These are phyloP conservation scores for Mythimna pallens DNA, from an alignment of 2,888 invertebrate species.

Conservation along the genomic window DNA sequence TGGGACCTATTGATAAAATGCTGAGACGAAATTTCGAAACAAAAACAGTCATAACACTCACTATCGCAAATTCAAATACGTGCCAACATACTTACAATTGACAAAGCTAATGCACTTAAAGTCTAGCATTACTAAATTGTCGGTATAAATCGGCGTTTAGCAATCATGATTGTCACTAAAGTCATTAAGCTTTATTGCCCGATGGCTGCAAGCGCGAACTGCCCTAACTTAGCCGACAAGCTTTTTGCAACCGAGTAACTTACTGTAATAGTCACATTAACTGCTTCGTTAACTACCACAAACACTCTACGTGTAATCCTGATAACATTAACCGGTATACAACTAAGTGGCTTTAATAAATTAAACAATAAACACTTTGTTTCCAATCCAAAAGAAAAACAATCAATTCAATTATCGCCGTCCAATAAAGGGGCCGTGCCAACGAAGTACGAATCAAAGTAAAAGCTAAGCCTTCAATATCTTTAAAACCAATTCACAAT, in stretches of 20 bases:
- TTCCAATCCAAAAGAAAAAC: conserved; percentile 34
- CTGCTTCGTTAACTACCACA: conserved; percentile 21
- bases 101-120: conserved; percentile 6
- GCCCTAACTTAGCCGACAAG: conserved; percentile 54
- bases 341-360: conserved; percentile 16
- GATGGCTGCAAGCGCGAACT: conserved; percentile 62
- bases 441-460: conserved; percentile 26
- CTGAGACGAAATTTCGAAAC: not conserved
- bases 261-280: conserved; percentile 28
- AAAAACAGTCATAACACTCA: not conserved
- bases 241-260: conserved; percentile 42
- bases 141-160: conserved; percentile 51
- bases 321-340: conserved; percentile 6
- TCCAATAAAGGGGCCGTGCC: conserved; percentile 13
- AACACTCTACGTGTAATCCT: conserved; percentile 13
- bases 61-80: not conserved
- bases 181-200: conserved; percentile 62
- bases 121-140: conserved; percentile 16
- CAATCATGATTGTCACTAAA: conserved; percentile 56
- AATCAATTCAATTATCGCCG: conserved; percentile 34
- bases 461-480: conserved; percentile 34
- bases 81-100: conserved; percentile 4
- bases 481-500: conserved; percentile 46
- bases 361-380: conserved; percentile 14
- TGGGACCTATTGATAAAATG: not conserved